Percentiles rank a stretch among this genome's conserved stretches.
Evolutionary conservation across 2,113 vertebrate genomes (phyloP).

Genomic region (Odocoileus virginianus): DNA sequence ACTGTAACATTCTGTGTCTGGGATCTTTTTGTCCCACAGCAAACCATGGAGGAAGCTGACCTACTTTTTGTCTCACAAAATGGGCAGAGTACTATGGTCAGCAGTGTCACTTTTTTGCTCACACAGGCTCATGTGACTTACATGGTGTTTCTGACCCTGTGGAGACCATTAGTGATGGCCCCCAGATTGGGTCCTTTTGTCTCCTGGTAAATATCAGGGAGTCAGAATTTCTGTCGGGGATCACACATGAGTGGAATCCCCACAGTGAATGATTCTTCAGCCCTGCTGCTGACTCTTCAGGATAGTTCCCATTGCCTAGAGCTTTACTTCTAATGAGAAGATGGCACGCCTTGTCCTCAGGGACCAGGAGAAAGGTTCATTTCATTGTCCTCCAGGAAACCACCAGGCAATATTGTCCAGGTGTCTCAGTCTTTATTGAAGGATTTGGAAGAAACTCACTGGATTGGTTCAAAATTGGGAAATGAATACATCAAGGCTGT

Average conservation of each 20-base stretch:
- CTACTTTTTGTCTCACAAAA: background rate
- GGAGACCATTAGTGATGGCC: background rate
- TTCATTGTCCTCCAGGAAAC: background rate
- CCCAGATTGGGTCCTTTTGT: background rate
- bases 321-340: background rate
- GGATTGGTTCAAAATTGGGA: background rate
- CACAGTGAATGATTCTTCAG: background rate
- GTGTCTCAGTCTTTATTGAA: background rate
- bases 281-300: background rate
- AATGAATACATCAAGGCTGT: background rate
- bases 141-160: background rate
- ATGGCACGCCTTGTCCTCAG: background rate
- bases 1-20: background rate
- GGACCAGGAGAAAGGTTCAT: background rate
- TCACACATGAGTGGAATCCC: background rate
- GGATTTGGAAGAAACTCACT: background rate
- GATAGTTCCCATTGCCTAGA: background rate
- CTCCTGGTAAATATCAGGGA: background rate
- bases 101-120: background rate
- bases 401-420: background rate
- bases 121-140: background rate
- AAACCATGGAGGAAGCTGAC: background rate
- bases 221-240: background rate
- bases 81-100: background rate
- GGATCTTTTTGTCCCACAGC: background rate